Evolutionary conservation across 2,797 vertebrate genomes (phyloP).

Genomic region (Cuculus canorus): DNA sequence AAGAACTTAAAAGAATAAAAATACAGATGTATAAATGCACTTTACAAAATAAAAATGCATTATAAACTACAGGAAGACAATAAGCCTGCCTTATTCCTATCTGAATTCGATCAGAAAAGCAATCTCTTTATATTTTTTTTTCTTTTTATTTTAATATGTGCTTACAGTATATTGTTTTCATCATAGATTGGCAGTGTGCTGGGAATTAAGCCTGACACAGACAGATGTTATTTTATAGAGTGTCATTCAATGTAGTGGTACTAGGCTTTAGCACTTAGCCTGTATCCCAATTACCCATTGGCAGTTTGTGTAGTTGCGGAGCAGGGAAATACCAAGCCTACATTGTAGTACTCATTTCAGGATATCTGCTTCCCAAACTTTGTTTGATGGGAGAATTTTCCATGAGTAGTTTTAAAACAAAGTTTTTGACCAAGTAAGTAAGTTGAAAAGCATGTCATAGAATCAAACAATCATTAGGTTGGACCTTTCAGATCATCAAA

Average conservation of each 20-base stretch:
- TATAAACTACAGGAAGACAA: neutral
- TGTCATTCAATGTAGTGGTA: constrained; percentile 22
- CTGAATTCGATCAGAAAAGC: neutral
- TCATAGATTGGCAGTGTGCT: constrained; percentile 3
- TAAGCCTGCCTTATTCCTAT: neutral
- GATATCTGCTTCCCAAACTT: neutral
- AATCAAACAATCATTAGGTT: no score
- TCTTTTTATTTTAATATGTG: neutral
- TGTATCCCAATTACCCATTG: constrained; percentile 33
- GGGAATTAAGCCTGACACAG: constrained; percentile 20
- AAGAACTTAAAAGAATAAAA: neutral
- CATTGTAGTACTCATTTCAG: neutral
- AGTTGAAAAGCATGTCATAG: neutral
- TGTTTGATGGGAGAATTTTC: neutral
- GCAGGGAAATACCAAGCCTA: neutral
- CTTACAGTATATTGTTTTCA: neutral
- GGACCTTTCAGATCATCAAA: no score
- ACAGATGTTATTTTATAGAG: constrained; percentile 51
- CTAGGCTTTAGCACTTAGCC: constrained; percentile 46
- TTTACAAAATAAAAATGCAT: neutral
- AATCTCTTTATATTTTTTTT: neutral
- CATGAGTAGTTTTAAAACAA: neutral
- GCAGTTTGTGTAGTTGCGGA: neutral
- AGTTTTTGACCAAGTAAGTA: neutral
- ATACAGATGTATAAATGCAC: neutral